Evolutionary conservation across 2,113 vertebrate species (phyloP).

Genomic region (Scomber colias): DNA sequence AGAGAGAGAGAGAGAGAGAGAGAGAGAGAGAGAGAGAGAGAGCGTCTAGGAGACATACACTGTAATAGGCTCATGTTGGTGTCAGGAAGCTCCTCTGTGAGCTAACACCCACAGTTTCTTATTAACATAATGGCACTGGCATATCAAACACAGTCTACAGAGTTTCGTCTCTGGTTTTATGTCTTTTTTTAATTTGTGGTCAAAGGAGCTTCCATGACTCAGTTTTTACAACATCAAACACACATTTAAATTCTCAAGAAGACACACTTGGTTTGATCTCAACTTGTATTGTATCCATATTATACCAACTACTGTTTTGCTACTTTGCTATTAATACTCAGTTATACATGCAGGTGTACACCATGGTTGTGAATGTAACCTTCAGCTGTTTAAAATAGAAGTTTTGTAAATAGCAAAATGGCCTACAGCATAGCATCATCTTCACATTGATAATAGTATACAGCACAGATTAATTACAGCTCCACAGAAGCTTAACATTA

Average conservation of each 20-base stretch:
- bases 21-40: slow-evolving; percentile 8
- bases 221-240: slow-evolving; percentile 5
- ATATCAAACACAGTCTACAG: slow-evolving; percentile 52
- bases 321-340: no score
- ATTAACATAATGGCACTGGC: slow-evolving; percentile 70
- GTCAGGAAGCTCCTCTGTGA: slow-evolving; percentile 59
- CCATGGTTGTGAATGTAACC: no score
- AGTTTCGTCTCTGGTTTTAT: slow-evolving; percentile 4
- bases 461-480: no score
- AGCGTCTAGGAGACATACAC: slow-evolving; percentile 49
- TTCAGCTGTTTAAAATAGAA: no score
- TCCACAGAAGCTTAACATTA: no score
- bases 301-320: background rate
- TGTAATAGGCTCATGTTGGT: slow-evolving; percentile 61
- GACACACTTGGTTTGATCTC: background rate
- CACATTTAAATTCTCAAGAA: background rate
- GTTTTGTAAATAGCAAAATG: no score
- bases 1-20: background rate
- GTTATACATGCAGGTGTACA: no score
- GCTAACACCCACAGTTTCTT: slow-evolving; percentile 50
- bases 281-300: background rate
- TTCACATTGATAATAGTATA: no score
- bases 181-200: slow-evolving; percentile 26
- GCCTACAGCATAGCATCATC: no score
- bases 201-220: background rate